Evolutionary conservation across 2,113 vertebrate species (phyloP), one percentile per base, ranked within the genome.

Genomic region (Zapus hudsonius): DNA sequence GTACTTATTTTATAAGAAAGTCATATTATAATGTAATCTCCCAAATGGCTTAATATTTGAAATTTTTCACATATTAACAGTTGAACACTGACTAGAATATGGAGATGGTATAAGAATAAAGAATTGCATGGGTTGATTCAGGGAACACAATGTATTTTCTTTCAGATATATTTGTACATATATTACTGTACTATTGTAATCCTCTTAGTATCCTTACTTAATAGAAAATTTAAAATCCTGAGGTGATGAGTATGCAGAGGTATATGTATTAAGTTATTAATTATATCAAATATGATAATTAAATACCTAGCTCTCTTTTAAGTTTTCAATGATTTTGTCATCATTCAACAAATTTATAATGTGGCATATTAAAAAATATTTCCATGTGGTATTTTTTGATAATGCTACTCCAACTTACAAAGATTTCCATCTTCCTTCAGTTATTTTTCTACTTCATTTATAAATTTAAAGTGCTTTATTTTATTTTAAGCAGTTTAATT

Each of bases 401-500:
- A 61, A 61, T 74, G 73, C 31, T 87, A 5, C 2, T 57, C 13
- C 25, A 16, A 57, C 36, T 83, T 81, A 78, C 1, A 61, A 33
- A 61, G 31, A 61, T 85, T 61, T 19, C 94, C 22, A 52, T 92
- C 20, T 16, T 55, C 4, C 17, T 87, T 79, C n/a, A 83, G 0
- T 64, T 83, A 82, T 92, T 92, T 92, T 52, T 74, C 33, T 8
- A 70, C 10, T 64, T 23, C 5, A 86, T 6, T 82, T 83, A 55
- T n/a, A 73, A 61, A 73, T 84, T 72, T 61, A 40, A 55, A 40
- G 7, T 44, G n/a, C 7, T 90, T 84, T 4, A 80, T 81, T 90
- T 89, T 38, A 31, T 55, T 81, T 84, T 38, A 87, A 89, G 16
- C 66, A 89, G 22, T 88, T 84, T 40, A 67, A 11, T 72, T 93